These are phyloP conservation scores for Paedocypris sp. DNA, from an alignment of 2,113 vertebrate species.

Conservation along the genomic window DNA sequence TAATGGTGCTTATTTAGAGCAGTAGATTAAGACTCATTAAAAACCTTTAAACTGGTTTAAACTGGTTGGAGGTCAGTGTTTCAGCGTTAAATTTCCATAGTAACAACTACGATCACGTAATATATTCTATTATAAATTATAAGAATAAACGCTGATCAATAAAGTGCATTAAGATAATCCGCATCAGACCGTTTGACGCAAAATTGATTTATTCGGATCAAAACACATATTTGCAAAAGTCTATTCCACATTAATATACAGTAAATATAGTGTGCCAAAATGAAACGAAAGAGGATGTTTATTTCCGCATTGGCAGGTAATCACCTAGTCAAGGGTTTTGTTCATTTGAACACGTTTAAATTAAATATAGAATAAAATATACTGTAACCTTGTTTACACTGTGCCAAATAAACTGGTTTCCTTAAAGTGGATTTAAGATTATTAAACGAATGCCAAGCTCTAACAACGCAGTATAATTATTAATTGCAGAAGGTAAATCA, in stretches of 20 bases:
- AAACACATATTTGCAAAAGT: neutral
- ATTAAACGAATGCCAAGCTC: neutral
- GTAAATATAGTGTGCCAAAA: neutral
- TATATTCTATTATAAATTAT: too few species aligned
- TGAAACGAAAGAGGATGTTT: conserved; percentile 4
- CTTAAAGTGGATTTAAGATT: neutral
- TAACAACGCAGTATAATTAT: neutral
- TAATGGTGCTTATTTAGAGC: too few species aligned
- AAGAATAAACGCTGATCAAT: neutral
- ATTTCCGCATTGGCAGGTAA: conserved; percentile 13
- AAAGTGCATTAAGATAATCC: neutral
- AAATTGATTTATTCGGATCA: neutral
- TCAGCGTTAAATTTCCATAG: neutral
- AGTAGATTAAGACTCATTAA: neutral
- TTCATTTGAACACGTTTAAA: neutral
- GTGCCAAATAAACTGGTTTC: neutral
- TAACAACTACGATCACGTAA: too few species aligned
- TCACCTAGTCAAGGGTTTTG: neutral
- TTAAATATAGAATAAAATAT: neutral
- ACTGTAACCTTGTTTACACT: neutral
- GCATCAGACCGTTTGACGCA: neutral
- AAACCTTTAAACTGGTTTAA: neutral
- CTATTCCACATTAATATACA: neutral
- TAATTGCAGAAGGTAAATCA: too few species aligned
- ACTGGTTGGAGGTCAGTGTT: neutral